A percentile compares a stretch with the other conserved stretches of the same genome.
These are phyloP conservation scores for Psilopsiagon aurifrons DNA, from an alignment of 2,113 vertebrate genomes.

Conservation along the genomic window DNA sequence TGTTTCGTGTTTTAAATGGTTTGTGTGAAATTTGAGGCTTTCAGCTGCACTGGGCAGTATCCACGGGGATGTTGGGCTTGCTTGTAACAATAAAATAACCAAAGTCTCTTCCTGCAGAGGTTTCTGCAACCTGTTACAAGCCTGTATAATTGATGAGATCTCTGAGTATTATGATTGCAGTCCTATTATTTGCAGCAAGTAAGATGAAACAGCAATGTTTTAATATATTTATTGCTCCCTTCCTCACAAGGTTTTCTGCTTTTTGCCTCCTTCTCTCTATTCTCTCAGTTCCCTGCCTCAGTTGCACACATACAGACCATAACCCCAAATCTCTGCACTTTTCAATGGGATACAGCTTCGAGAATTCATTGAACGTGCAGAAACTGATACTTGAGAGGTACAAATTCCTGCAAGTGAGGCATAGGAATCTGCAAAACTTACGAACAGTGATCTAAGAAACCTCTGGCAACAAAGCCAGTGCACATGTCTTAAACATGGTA, in stretches of 20 bases:
- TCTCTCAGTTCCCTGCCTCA: not conserved
- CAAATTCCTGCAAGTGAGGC: not conserved
- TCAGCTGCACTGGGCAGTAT: not conserved
- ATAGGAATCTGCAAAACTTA: not conserved
- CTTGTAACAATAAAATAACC: not conserved
- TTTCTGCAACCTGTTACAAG: not conserved
- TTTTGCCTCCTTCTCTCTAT: not conserved
- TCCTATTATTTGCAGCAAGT: not conserved
- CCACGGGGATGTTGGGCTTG: not conserved
- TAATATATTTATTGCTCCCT: not conserved
- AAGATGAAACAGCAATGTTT: not conserved
- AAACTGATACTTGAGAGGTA: not conserved
- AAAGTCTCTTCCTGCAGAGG: not conserved
- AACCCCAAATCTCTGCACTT: not conserved
- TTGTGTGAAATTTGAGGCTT: not conserved
- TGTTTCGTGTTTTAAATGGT: not conserved
- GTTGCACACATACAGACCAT: not conserved
- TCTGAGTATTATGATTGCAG: not conserved
- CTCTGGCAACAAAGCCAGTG: not conserved
- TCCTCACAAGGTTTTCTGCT: not conserved
- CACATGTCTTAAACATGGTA: not conserved
- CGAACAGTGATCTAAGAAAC: constrained; percentile 16
- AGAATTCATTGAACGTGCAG: not conserved
- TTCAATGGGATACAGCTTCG: not conserved
- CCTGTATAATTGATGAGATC: not conserved